Evolutionary conservation across 2,113 vertebrate genomes (phyloP).

Genomic region (Pimephales promelas): DNA sequence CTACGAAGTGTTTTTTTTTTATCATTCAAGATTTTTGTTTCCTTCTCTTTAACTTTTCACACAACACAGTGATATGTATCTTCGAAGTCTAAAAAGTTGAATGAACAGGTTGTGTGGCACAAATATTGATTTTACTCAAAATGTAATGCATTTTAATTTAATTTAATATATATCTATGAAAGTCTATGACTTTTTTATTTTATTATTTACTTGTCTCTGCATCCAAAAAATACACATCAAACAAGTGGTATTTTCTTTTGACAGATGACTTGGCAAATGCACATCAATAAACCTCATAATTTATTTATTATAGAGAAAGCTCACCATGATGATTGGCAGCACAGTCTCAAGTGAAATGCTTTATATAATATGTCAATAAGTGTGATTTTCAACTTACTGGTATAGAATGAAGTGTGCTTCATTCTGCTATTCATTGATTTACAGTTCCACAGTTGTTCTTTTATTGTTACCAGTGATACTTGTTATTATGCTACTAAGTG

Average conservation of each 20-base stretch:
- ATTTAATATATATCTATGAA: too few species aligned
- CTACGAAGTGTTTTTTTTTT: not conserved
- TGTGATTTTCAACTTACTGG: not conserved
- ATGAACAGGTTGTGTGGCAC: not conserved
- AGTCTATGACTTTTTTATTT: not conserved
- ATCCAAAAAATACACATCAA: slow-evolving; percentile 9
- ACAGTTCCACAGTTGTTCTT: not conserved
- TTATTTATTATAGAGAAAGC: not conserved
- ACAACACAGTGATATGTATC: too few species aligned
- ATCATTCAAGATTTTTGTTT: not conserved
- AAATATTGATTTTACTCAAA: not conserved
- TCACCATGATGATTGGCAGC: not conserved
- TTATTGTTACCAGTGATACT: not conserved
- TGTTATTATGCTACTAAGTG: too few species aligned
- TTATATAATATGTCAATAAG: not conserved
- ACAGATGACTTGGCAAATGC: not conserved
- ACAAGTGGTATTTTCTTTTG: not conserved
- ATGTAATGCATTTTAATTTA: not conserved
- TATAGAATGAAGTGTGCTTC: not conserved
- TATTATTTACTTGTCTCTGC: not conserved
- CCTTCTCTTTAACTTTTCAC: not conserved
- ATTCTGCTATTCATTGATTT: not conserved
- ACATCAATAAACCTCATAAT: not conserved
- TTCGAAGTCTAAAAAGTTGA: not conserved
- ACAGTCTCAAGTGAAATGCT: not conserved